These are phyloP conservation scores for Loriculus beryllinus DNA, from an alignment of 2,797 vertebrate species.

Conservation along the genomic window DNA sequence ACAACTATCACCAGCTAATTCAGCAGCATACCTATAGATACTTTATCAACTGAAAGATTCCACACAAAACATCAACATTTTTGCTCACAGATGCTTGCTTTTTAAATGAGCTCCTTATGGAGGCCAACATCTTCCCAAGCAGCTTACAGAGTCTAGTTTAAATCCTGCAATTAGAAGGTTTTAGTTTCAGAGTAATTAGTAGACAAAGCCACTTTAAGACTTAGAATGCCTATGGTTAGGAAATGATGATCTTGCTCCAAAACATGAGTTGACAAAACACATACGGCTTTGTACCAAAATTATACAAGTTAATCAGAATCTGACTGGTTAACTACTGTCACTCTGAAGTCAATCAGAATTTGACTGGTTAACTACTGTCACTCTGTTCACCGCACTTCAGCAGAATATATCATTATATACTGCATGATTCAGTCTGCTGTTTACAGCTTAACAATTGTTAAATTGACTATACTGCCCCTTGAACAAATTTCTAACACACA, in stretches of 20 bases:
- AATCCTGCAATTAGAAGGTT: slow-evolving; percentile 57
- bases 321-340: not conserved
- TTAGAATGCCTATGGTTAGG: slow-evolving; percentile 14
- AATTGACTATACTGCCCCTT: slow-evolving; percentile 29
- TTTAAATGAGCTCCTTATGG: not conserved
- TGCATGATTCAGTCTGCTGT: not conserved
- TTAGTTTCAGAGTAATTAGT: slow-evolving; percentile 53
- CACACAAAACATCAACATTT: not conserved
- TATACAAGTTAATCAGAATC: not conserved
- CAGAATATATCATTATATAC: not conserved
- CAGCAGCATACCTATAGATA: not conserved
- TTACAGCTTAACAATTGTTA: not conserved
- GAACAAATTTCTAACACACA: slow-evolving; percentile 16
- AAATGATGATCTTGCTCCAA: not conserved
- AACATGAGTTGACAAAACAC: slow-evolving; percentile 24
- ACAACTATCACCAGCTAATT: not conserved
- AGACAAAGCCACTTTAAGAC: slow-evolving; percentile 38
- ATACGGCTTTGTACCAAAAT: not conserved
- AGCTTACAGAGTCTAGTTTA: slow-evolving; percentile 16
- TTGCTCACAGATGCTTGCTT: not conserved
- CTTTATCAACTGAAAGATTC: not conserved
- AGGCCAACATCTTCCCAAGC: not conserved
- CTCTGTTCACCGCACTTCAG: not conserved
- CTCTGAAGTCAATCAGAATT: too few relatives aligned
- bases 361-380: not conserved